Evolutionary conservation across 2,888 invertebrate genomes (phyloP), one percentile per base, ranked within the genome.

Genomic region (Apeira syringaria): DNA sequence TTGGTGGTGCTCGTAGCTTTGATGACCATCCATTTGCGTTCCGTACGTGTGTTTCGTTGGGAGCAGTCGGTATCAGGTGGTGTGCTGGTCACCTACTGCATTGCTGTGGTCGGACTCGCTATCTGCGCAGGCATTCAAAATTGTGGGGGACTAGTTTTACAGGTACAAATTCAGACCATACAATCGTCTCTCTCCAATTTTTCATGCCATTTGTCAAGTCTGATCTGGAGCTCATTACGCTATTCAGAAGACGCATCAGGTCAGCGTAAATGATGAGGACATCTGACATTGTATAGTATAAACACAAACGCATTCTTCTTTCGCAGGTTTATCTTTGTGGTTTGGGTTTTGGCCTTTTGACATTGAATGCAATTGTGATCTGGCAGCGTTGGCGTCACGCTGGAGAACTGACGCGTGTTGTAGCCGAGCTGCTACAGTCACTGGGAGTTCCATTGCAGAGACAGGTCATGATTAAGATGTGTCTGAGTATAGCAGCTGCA

Each of bases 21-120:
- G 3, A 48, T 84, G 43, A 72, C 68, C 1, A 48, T 74, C 31
- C 83, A 84, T 45, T 5, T 81, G 11, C 61, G 76, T 1, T 75
- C 79, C 0, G 22, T 83, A 49, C 64, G 73, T 12, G 68, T 81
- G 10, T 82, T 83, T 41, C 68, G 73, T 0, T 86, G 81, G 82
- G 85, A 86, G 50, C 77, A 75, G 32, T 61, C 75, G 0, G 74
- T 83, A 5, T 65, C 78, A 2, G 83, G 80, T 0, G 85, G 85
- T 0, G 38, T 84, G 1, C 30, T 81, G 1, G 69, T 81, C n/a
- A 77, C 84, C 0, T 83, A 73, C 30, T 46, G 56, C 29, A 30
- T 84, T 1, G 64, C 67, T 0, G 34, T 51, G 2, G 15, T 67
- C 0, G 84, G 80, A 0, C 40, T 84, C 17, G 62, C 65, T 0